These are phyloP conservation scores for Drosophila stalkeri DNA, from an alignment of 2,888 invertebrate genomes.

Conservation along the genomic window DNA sequence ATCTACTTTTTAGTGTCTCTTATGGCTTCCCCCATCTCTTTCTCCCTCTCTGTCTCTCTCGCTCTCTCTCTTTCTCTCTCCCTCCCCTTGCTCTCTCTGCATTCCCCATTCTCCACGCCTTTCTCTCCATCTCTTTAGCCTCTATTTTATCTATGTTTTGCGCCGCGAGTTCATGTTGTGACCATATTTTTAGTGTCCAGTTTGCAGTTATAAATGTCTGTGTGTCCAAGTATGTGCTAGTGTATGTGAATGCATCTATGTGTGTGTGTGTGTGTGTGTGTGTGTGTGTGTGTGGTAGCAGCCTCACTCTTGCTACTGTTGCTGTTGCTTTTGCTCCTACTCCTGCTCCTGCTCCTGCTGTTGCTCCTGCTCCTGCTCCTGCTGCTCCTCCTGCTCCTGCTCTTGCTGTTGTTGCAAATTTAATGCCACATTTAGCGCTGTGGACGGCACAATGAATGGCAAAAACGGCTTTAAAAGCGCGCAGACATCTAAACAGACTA, in stretches of 20 bases:
- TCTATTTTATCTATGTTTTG: conserved; percentile 20
- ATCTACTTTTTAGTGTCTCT: too few relatives aligned
- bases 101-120: neutral
- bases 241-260: conserved; percentile 18
- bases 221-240: conserved; percentile 8
- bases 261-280: conserved; percentile 16
- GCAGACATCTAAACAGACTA: conserved; percentile 34
- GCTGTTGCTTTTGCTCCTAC: neutral
- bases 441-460: conserved; percentile 53
- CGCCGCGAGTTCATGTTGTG: conserved; percentile 20
- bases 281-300: conserved; percentile 21
- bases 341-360: conserved; percentile 4
- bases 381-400: neutral
- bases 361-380: neutral
- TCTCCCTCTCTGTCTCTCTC: neutral
- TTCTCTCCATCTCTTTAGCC: neutral
- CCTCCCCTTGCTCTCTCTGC: neutral
- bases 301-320: conserved; percentile 20
- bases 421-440: conserved; percentile 77
- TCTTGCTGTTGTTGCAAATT: conserved; percentile 60
- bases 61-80: neutral
- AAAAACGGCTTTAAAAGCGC: conserved; percentile 48
- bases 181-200: conserved; percentile 75
- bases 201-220: conserved; percentile 52
- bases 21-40: neutral